Evolutionary conservation across 2,797 vertebrate species (phyloP).

Genomic region (Myotis vivesi): DNA sequence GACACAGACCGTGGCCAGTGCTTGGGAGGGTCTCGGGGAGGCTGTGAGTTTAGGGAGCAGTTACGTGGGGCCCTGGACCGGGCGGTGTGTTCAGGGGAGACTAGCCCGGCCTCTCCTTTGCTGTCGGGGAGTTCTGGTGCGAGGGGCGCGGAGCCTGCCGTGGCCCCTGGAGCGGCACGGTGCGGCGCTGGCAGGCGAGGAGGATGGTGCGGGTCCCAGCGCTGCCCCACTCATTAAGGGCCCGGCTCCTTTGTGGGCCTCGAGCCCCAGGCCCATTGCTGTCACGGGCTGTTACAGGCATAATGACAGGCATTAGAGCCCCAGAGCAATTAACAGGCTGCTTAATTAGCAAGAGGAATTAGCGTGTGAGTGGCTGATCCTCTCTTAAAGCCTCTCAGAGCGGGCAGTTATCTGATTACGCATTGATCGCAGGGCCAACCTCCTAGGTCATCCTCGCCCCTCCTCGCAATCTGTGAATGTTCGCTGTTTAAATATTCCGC

Average conservation of each 20-base stretch:
- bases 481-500: constrained; percentile 86
- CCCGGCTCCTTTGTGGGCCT: constrained; percentile 87
- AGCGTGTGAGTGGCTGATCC: constrained; percentile 90
- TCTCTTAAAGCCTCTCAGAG: constrained; percentile 86
- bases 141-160: neutral
- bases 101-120: neutral
- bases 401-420: constrained; percentile 89
- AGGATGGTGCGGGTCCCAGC: constrained; percentile 75
- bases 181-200: constrained; percentile 67
- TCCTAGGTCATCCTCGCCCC: constrained; percentile 84
- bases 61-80: neutral
- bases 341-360: constrained; percentile 92
- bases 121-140: constrained; percentile 24
- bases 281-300: constrained; percentile 86
- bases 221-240: constrained; percentile 84
- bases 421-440: constrained; percentile 85
- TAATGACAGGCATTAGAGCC: constrained; percentile 92
- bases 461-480: constrained; percentile 83
- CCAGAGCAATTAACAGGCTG: constrained; percentile 94
- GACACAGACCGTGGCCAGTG: neutral
- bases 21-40: neutral
- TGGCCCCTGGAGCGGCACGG: neutral
- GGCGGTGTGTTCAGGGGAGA: neutral
- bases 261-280: constrained; percentile 88
- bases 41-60: neutral